Evolutionary conservation across 2,113 vertebrate genomes (phyloP).

Genomic region (Nymphicus hollandicus): DNA sequence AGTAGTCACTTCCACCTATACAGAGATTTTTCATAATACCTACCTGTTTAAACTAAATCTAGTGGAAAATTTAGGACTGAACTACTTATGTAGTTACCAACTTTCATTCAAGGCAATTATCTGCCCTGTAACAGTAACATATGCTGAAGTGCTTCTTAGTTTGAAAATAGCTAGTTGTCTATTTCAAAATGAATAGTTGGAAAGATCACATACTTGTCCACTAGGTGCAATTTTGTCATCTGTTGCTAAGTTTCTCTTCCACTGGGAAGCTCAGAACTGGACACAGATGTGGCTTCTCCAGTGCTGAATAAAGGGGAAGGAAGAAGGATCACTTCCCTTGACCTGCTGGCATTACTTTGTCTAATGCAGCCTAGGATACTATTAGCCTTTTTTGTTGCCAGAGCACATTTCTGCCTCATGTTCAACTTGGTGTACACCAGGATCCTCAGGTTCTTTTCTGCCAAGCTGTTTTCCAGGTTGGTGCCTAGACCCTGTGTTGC

Average conservation of each 20-base stretch:
- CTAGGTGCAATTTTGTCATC: neutral
- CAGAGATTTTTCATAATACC: neutral
- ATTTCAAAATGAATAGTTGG: neutral
- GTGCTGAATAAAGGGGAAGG: neutral
- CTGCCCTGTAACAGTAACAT: neutral
- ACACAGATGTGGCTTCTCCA: neutral
- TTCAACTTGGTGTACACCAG: neutral
- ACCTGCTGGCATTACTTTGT: neutral
- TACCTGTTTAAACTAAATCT: neutral
- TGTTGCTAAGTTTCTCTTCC: neutral
- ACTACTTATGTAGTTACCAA: neutral
- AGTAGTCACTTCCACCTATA: neutral
- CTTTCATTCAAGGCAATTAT: neutral
- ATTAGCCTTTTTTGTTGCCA: neutral
- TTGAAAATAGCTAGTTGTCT: neutral
- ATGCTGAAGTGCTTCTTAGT: neutral
- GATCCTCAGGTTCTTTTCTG: neutral
- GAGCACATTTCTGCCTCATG: neutral
- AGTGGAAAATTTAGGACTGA: neutral
- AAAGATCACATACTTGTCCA: neutral
- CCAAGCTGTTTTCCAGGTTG: neutral
- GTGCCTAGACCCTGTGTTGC: neutral
- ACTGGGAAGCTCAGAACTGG: neutral
- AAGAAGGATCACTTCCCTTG: neutral
- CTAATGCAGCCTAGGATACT: neutral